Percentiles rank a stretch among this genome's conserved stretches.
phyloP scores from a whole-genome alignment of 2,113 vertebrate species.

The Vicugna pacos region DNA sequence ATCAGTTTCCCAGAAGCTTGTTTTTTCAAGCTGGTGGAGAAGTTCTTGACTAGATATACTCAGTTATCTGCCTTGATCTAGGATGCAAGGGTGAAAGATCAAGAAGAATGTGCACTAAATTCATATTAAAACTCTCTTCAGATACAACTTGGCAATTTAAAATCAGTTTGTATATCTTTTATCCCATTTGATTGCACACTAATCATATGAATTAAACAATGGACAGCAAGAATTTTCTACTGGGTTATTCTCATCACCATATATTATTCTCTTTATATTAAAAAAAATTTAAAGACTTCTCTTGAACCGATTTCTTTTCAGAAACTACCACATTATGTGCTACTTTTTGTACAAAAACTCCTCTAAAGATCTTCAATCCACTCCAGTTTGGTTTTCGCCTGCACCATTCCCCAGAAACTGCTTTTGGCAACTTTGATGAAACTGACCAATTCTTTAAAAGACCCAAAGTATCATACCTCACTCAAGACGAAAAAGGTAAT shows the following conservation, averaged over 20 bases:
- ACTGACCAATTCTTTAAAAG: neutral
- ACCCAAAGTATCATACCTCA: neutral
- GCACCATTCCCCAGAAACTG: neutral
- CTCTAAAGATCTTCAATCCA: neutral
- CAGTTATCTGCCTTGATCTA: neutral
- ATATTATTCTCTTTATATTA: neutral
- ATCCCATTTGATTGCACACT: neutral
- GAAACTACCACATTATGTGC: neutral
- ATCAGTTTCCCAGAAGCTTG: neutral
- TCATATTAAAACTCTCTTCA: neutral
- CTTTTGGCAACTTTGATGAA: neutral
- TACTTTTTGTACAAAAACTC: neutral
- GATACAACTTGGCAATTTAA: neutral
- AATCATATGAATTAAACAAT: neutral
- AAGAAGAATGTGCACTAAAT: neutral
- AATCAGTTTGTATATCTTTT: neutral
- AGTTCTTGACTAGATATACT: neutral
- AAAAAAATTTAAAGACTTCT: neutral
- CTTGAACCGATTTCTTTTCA: neutral
- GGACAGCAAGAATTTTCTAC: neutral
- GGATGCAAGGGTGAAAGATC: neutral
- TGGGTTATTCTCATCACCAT: neutral
- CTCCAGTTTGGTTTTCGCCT: neutral
- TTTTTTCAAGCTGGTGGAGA: neutral
- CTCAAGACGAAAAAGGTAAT: neutral